Evolutionary conservation across 2,888 invertebrate genomes (phyloP).

Genomic region (Atherix ibis): DNA sequence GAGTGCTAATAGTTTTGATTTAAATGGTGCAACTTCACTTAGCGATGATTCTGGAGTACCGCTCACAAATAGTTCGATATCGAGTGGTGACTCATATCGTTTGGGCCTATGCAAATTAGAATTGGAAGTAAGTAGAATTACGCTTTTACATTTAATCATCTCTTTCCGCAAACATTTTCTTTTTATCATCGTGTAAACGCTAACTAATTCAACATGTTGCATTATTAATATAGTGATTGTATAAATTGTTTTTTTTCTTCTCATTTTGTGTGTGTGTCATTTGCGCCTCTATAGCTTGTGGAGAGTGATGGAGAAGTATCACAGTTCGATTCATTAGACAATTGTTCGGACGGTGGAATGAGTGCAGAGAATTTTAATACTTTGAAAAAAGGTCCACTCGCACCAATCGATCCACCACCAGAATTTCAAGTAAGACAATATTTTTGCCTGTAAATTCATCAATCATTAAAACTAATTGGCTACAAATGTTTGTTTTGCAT

Average conservation of each 20-base stretch:
- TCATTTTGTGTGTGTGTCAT: no score
- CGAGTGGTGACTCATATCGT: slow-evolving; percentile 31
- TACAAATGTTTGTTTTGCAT: no score
- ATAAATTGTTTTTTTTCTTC: no score
- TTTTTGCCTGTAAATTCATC: no score
- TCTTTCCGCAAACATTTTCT: no score
- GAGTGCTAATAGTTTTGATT: slow-evolving; percentile 31
- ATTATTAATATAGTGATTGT: no score
- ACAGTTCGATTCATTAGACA: slow-evolving; percentile 62
- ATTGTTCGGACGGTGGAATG: slow-evolving; percentile 55
- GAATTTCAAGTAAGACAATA: slow-evolving; percentile 68
- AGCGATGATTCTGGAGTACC: slow-evolving; percentile 33
- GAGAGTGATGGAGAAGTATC: slow-evolving; percentile 73
- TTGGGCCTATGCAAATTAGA: slow-evolving; percentile 31
- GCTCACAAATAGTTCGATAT: slow-evolving; percentile 31
- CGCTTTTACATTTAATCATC: no score
- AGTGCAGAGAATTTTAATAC: slow-evolving; percentile 71
- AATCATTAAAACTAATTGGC: no score
- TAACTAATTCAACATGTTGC: not conserved
- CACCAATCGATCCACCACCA: slow-evolving; percentile 64
- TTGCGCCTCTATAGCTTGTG: no score
- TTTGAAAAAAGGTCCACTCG: slow-evolving; percentile 60
- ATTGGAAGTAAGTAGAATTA: slow-evolving; percentile 22
- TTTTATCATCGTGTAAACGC: not conserved
- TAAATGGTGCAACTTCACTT: slow-evolving; percentile 30